Base-by-base conservation (phyloP, 2,797 vertebrate genomes). In the Toxotes lorentzi region DNA sequence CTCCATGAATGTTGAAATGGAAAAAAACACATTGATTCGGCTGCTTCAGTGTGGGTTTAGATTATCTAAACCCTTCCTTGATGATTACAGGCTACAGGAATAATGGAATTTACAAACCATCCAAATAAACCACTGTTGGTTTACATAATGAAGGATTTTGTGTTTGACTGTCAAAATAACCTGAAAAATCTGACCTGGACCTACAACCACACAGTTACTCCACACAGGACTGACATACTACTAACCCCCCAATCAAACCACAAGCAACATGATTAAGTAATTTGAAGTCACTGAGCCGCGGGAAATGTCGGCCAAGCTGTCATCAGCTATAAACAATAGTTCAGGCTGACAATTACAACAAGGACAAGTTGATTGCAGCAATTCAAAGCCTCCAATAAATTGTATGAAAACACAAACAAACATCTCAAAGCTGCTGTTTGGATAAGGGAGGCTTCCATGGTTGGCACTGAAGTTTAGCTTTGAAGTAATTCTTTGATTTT, bases 291-390 rank as follows among this genome's bases (percentile, higher is more conserved):
- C 27, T 63, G 34, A 66, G 68, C 47, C 73, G 43, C 47, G 35
- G 51, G 3, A n/a, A 66, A 61, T 24, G 16, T 73, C 24, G 38
- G 34, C 30, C 48, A 48, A 50, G 56, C 60, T 47, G n/a, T 56
- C 41, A 21, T 23, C 6, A 9, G 27, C n/a, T 53, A 30, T 43
- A 61, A 78, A 71, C 60, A 14, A 40, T 6, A 21, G 70, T 40
- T 68, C 4, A 23, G 27, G 35, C 21, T 73, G 60, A 70, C 60
- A 73, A 82, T 47, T 68, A 11, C 41, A 43, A 59, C 47, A 24
- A 7, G 19, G 64, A 73, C 56, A 60, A 64, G 62, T 57, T 76
- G 63, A 81, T 81, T 69, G 50, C 51, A 77, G 56, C 34, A 7
- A 59, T 69, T 73, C 7, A 79, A 79, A 4, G 41, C n/a, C 16